Percentiles rank a stretch among this genome's conserved stretches.
These are phyloP conservation scores for Sisor rabdophorus DNA, from an alignment of 2,113 vertebrate species.

Conservation along the genomic window DNA sequence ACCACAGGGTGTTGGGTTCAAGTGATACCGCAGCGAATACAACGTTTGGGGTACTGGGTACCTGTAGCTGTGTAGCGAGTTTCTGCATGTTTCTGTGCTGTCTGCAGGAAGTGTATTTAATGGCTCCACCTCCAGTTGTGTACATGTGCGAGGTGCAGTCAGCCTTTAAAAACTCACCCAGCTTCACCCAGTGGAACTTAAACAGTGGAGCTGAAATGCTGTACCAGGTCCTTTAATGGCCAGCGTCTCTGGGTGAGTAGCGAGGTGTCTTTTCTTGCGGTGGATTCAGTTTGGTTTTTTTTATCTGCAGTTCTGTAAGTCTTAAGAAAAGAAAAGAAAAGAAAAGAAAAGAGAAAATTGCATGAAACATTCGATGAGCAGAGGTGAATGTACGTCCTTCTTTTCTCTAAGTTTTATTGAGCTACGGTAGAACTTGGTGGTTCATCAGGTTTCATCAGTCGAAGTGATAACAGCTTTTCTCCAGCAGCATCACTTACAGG, in stretches of 20 bases:
- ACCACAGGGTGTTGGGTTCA: too few species aligned
- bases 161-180: background rate
- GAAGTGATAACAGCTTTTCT: background rate
- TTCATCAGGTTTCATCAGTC: background rate
- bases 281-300: background rate
- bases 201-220: background rate
- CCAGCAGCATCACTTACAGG: conserved; percentile 39
- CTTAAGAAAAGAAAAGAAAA: background rate
- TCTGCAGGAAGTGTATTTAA: background rate
- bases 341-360: too few species aligned
- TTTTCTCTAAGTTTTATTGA: background rate
- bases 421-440: background rate
- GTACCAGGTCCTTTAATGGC: background rate
- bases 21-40: background rate
- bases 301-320: background rate
- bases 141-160: conserved; percentile 5
- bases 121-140: conserved; percentile 17
- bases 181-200: background rate
- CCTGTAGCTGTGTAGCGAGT: background rate
- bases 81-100: background rate
- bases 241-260: conserved; percentile 1
- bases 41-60: background rate
- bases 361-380: background rate
- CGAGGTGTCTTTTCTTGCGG: background rate
- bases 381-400: background rate